Evolutionary conservation across 2,888 invertebrate species (phyloP), one percentile per base, ranked within the genome.

Genomic region (Metalampra italica): DNA sequence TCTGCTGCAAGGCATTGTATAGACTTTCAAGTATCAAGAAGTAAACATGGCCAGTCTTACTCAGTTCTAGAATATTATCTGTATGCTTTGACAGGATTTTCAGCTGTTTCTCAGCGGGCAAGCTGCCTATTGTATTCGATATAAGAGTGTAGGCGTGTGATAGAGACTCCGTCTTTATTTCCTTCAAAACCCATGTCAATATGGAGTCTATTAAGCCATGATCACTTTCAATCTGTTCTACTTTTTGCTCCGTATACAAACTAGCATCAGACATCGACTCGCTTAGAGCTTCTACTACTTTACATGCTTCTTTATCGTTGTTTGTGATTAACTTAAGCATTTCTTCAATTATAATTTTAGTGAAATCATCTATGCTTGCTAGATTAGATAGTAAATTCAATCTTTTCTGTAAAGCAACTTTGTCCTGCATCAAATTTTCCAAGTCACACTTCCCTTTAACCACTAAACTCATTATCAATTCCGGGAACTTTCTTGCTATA

Each of bases 401-500:
- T 9, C 86, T 74, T 57, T 85, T 87, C 15, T 80, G 63, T 41
- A 86, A 62, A 1, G 65, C 70, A 0, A 53, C 46, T 62, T 78
- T 78, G 37, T 88, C 80, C 53, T 69, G 56, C 0, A 65, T 68
- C 14, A 84, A 52, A 53, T 80, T 73, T 0, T 78, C 73, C 32
- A 88, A 62, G 50, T 81, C 78, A 61, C 86, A 85, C 53, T 86
- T 86, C 1, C 87, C 82, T 69, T 81, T 80, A 1, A 92, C 79
- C 4, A 91, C 78, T 34, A 81, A 66, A 55, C 62, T 79, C 90
- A 75, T 93, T 59, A 90, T 92, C 78, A 71, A 65, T 56, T 85
- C 79, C 0, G 91, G 90, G 74, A 91, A 91, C 50, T 82, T 79
- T 51, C 74, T 73, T 0, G 91, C 90, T 48, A 92, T 89, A 32